Conservation (phyloP, 2,888 invertebrate genomes). For the Dryobota labecula region DNA sequence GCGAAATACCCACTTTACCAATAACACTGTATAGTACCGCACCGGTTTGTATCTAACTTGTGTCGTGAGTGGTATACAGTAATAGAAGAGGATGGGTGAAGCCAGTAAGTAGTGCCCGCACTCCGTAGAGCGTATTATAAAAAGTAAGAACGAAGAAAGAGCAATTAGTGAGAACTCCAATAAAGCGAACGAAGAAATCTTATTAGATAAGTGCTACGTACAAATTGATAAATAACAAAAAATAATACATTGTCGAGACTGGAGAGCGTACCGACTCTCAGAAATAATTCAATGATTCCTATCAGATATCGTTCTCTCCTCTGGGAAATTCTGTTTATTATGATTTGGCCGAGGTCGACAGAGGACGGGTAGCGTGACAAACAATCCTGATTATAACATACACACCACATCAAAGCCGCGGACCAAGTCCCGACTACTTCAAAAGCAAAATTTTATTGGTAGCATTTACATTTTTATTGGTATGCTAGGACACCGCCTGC, state of each 20-base stretch:
- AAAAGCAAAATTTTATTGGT: constrained; percentile 89
- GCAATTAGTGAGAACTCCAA: constrained; percentile 54
- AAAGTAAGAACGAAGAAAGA: constrained; percentile 42
- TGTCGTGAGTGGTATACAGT: constrained; percentile 2
- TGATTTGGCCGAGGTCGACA: constrained; percentile 71
- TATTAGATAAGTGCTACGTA: constrained; percentile 56
- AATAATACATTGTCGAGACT: constrained; percentile 51
- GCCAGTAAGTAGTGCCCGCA: neutral
- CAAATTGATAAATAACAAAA: constrained; percentile 64
- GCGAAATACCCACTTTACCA: constrained; percentile 66
- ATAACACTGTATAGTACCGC: constrained; percentile 54
- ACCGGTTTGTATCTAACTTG: constrained; percentile 15
- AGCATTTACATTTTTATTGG: constrained; percentile 90
- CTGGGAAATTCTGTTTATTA: constrained; percentile 79
- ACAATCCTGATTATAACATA: constrained; percentile 81
- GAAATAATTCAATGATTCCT: constrained; percentile 78
- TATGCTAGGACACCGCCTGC: constrained; percentile 87
- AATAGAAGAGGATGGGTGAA: constrained; percentile 10
- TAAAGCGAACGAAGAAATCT: constrained; percentile 43
- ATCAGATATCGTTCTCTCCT: constrained; percentile 73
- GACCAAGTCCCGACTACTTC: constrained; percentile 80
- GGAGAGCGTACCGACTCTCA: constrained; percentile 49
- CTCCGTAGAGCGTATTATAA: constrained; percentile 25
- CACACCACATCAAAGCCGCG: constrained; percentile 85
- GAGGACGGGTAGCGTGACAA: constrained; percentile 71